Percentiles rank a stretch among this genome's conserved stretches.
These are phyloP conservation scores for Cephus nigrinus DNA, from an alignment of 2,888 invertebrate species.

Conservation along the genomic window DNA sequence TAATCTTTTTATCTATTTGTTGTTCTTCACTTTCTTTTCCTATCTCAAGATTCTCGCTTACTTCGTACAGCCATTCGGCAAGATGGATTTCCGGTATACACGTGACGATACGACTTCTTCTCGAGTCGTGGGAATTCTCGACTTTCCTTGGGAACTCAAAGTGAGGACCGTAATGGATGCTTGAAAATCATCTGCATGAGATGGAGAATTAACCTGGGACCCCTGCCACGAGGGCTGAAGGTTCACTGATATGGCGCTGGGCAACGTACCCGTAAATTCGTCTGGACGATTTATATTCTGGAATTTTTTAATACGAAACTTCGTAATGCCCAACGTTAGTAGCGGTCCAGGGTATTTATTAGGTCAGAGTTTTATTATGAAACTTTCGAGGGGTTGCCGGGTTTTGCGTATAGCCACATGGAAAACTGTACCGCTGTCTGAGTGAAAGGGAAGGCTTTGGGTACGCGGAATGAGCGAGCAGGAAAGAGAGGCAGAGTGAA, in stretches of 20 bases:
- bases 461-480: not conserved
- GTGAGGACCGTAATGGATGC: not conserved
- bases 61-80: not conserved
- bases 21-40: not conserved
- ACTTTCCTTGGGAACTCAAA: not conserved
- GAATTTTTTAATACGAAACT: conserved; percentile 8
- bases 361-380: conserved; percentile 6
- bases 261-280: not conserved
- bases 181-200: not conserved
- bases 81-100: not conserved
- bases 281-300: conserved; percentile 6
- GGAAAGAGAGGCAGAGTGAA: not conserved
- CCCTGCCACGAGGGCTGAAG: not conserved
- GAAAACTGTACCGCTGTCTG: not conserved
- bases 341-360: conserved; percentile 4
- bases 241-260: not conserved
- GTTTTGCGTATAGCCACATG: not conserved
- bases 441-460: not conserved
- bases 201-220: not conserved
- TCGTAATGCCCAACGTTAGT: not conserved
- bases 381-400: not conserved
- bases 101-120: not conserved
- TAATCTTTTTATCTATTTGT: not conserved
- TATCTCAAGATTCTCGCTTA: not conserved
- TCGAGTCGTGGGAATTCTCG: not conserved